These are phyloP conservation scores for Prinia subflava DNA, from an alignment of 2,113 vertebrate species.

Conservation along the genomic window DNA sequence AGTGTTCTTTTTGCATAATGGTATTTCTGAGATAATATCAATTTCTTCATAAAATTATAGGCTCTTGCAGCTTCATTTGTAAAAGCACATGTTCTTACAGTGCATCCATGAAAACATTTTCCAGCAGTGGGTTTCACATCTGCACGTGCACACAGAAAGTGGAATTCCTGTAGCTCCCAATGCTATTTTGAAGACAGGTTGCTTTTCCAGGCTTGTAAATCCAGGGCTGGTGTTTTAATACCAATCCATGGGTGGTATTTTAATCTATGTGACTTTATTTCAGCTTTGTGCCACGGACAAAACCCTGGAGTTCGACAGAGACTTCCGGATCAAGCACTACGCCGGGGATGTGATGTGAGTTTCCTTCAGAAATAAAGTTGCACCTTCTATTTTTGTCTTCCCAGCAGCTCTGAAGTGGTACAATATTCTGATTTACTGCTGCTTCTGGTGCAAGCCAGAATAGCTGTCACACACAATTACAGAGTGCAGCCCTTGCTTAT, in stretches of 20 bases:
- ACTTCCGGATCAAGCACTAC: constrained; percentile 94
- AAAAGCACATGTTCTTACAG: background rate
- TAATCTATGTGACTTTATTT: background rate
- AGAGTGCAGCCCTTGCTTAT: background rate
- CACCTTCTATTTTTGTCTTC: background rate
- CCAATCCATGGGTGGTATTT: background rate
- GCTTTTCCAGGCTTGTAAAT: background rate
- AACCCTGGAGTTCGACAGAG: constrained; percentile 90
- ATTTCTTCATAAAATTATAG: background rate
- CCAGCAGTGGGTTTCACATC: background rate
- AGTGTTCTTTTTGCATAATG: background rate
- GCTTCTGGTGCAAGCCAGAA: background rate
- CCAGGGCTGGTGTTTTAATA: background rate
- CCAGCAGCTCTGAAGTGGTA: background rate
- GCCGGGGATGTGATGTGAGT: constrained; percentile 95
- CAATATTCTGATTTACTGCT: background rate
- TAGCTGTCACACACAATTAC: background rate
- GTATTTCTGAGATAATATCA: background rate
- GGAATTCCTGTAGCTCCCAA: background rate
- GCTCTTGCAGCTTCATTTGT: background rate
- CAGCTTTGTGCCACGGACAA: constrained; percentile 91
- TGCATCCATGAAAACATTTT: background rate
- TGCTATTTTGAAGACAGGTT: background rate
- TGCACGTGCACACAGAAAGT: background rate
- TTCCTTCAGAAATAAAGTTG: background rate